phyloP scores from a whole-genome alignment of 2,888 invertebrate species.

The Andrena bicolor region DNA sequence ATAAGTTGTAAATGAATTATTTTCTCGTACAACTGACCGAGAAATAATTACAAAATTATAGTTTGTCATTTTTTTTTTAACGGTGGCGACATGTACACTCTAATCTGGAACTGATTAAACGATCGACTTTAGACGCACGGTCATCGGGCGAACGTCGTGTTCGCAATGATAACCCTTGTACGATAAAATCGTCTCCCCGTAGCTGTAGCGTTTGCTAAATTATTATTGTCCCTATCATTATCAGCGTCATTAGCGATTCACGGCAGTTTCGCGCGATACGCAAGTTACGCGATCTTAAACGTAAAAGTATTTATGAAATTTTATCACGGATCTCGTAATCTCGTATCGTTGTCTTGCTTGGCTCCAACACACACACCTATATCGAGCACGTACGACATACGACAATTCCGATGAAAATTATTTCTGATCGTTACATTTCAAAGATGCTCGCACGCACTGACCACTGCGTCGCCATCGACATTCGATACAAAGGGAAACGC shows the following conservation, averaged over 20 bases:
- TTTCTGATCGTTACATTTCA: background rate
- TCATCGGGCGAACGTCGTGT: conserved; percentile 41
- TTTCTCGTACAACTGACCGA: conserved; percentile 2
- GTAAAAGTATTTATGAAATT: conserved; percentile 4
- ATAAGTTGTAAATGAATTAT: background rate
- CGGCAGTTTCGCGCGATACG: conserved; percentile 4
- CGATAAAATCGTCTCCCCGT: conserved; percentile 39
- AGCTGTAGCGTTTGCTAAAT: conserved; percentile 31
- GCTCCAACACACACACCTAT: background rate
- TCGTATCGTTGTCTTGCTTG: background rate
- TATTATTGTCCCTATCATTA: conserved; percentile 33
- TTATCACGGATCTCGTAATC: conserved; percentile 1
- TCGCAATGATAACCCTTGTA: conserved; percentile 61
- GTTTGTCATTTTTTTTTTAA: conserved; percentile 59
- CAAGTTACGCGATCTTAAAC: background rate
- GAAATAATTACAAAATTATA: conserved; percentile 53
- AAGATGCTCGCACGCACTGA: background rate
- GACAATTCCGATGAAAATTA: background rate
- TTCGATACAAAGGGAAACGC: conserved; percentile 44
- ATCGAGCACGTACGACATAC: background rate
- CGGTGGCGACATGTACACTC: conserved; percentile 34
- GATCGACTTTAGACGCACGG: conserved; percentile 45
- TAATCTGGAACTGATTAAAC: conserved; percentile 61
- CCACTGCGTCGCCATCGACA: background rate
- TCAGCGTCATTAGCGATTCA: conserved; percentile 14